phyloP scores from a whole-genome alignment of 2,888 invertebrate genomes.

The Cepaea hortensis region DNA sequence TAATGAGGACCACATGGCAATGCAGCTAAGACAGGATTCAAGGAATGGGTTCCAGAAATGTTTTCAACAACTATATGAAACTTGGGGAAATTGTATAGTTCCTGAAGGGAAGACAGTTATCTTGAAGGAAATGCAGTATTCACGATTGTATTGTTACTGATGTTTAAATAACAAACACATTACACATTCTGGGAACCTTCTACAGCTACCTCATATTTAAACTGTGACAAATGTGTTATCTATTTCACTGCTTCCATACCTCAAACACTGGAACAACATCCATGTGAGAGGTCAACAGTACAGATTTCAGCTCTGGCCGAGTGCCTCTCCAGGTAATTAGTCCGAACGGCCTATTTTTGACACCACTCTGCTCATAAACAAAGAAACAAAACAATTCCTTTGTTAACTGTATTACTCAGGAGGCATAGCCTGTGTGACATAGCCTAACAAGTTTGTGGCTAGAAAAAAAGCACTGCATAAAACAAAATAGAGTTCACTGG shows the following conservation, averaged over 20 bases:
- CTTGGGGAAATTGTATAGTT: no score
- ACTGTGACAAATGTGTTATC: no score
- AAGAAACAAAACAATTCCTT: background rate
- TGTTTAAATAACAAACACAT: no score
- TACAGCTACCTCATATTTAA: no score
- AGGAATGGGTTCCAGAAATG: no score
- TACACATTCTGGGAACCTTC: no score
- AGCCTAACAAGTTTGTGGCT: background rate
- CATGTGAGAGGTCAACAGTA: slow-evolving; percentile 95
- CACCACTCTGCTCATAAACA: slow-evolving; percentile 30
- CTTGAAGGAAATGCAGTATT: no score
- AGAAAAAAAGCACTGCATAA: background rate
- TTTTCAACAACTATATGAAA: no score
- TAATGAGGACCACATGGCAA: no score
- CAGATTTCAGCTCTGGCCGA: slow-evolving; percentile 83
- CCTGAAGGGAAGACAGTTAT: no score
- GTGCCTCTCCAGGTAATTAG: slow-evolving; percentile 89
- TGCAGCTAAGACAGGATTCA: no score
- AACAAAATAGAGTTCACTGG: background rate
- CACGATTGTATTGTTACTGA: no score
- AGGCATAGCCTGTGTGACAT: background rate
- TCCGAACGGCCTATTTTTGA: slow-evolving; percentile 85
- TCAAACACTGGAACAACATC: slow-evolving; percentile 96
- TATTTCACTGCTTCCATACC: slow-evolving; percentile 77
- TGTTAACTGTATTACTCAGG: background rate